Base-by-base conservation (phyloP, 2,113 vertebrate species). In the Barbus barbus region DNA sequence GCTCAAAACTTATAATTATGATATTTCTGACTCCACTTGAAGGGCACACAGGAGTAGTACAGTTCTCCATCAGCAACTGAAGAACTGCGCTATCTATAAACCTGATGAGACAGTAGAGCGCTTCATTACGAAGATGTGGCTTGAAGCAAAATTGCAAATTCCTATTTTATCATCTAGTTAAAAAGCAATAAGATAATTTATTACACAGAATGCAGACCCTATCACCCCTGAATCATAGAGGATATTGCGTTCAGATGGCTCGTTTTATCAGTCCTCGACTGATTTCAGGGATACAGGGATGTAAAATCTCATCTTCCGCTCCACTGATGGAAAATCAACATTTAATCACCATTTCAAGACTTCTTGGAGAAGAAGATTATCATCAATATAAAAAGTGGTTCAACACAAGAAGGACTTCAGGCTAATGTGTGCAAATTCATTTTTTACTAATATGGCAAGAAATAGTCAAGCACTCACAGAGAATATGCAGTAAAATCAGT, bases 291-390 rank as follows among this genome's bases (percentile, higher is more conserved):
- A 76, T 89, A 84, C 38, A 31, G n/a, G 44, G 78, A 78, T 88
- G 85, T 89, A 91, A 90, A 86, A 82, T 86, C 65, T 82, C 71
- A 84, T 75, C 88, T 26, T 38, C 80, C 63, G 31, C 78, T 67
- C 73, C 83, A 77, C 58, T 89, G 85, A 90, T 89, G 84, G 86
- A 88, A 89, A 92, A 91, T 89, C 84, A 86, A 87, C 90, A 91
- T 89, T 91, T 88, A 91, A 91, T 93, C 86, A 81, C 36, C 28
- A 4, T 81, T 83, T 65, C 86, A 83, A 85, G 86, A 61, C 84
- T 86, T 53, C 84, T 83, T 78, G 60, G 33, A 81, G 76, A 51
- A 78, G 87, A 89, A 88, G 82, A 91, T 90, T 87, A 90, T 90
- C 89, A 90, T 90, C 89, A 88, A 72, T 65, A 80, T 67, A 11